Percentiles rank a stretch among this genome's conserved stretches.
Conservation (phyloP, 2,797 vertebrate genomes). For the Bucorvus abyssinicus region DNA sequence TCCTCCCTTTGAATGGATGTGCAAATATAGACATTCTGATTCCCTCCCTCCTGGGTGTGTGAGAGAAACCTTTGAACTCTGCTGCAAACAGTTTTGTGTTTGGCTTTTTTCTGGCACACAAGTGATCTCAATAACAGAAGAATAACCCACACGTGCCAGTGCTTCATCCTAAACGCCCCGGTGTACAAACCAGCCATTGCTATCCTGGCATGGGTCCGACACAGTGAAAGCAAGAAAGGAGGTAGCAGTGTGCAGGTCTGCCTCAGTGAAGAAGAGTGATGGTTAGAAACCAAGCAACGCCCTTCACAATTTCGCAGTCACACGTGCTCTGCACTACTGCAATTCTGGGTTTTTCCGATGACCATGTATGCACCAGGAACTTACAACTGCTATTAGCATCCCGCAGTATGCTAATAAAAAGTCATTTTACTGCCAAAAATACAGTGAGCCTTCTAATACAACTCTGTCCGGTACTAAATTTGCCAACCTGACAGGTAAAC, state of each 20-base stretch:
- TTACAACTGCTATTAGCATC: not conserved
- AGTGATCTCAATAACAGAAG: not conserved
- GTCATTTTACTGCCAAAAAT: not conserved
- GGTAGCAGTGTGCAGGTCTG: not conserved
- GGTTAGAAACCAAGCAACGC: not conserved
- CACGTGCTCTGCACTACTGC: not conserved
- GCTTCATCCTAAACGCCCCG: not conserved
- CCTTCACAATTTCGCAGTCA: not conserved
- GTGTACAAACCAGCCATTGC: not conserved
- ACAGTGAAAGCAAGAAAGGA: not conserved
- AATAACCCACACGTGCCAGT: not conserved
- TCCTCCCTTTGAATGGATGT: not conserved
- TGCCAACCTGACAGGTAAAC: not conserved
- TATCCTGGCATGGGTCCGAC: not conserved
- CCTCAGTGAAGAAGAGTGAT: not conserved
- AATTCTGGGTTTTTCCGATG: not conserved
- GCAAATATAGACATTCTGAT: not conserved
- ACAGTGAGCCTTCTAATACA: not conserved
- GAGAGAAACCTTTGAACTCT: not conserved
- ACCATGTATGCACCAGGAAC: not conserved
- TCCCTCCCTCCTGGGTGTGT: not conserved
- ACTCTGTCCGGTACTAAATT: not conserved
- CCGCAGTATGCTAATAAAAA: not conserved
- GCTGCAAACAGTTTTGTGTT: not conserved
- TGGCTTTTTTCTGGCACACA: not conserved